phyloP scores from a whole-genome alignment of 2,888 invertebrate species.

The Acanthosepion lycidas region DNA sequence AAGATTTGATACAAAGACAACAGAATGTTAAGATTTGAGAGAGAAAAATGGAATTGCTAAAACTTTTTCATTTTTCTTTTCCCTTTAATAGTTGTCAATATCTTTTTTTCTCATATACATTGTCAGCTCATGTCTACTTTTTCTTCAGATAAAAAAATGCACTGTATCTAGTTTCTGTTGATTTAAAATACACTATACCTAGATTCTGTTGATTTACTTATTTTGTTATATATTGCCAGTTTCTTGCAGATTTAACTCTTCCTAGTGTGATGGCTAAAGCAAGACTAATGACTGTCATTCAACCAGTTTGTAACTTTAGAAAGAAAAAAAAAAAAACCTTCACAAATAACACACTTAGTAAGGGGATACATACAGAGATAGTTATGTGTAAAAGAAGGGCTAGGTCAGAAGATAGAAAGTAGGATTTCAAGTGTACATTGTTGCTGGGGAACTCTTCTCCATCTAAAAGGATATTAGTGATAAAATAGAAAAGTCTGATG shows the following conservation, averaged over 20 bases:
- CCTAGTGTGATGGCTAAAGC: neutral
- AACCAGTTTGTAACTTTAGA: neutral
- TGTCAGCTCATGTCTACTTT: neutral
- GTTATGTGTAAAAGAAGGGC: neutral
- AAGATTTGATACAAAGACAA: too few relatives aligned
- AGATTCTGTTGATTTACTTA: neutral
- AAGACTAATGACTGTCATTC: constrained; percentile 12
- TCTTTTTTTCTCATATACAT: too few relatives aligned
- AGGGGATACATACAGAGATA: neutral
- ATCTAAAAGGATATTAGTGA: neutral
- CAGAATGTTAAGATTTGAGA: too few relatives aligned
- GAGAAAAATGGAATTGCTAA: too few relatives aligned
- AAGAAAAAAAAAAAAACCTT: neutral
- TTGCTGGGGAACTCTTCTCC: neutral
- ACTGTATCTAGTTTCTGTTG: too few relatives aligned
- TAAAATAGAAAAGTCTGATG: constrained; percentile 16
- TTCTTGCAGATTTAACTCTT: neutral
- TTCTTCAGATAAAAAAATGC: neutral
- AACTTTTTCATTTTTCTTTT: too few relatives aligned
- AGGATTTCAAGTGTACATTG: neutral
- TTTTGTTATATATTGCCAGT: neutral
- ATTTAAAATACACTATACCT: neutral
- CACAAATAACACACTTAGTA: neutral
- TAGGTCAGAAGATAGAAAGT: neutral
- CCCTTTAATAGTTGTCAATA: too few relatives aligned